Conservation (phyloP, 1,140 invertebrate genomes). For the Panagrolaimus sp. region DNA sequence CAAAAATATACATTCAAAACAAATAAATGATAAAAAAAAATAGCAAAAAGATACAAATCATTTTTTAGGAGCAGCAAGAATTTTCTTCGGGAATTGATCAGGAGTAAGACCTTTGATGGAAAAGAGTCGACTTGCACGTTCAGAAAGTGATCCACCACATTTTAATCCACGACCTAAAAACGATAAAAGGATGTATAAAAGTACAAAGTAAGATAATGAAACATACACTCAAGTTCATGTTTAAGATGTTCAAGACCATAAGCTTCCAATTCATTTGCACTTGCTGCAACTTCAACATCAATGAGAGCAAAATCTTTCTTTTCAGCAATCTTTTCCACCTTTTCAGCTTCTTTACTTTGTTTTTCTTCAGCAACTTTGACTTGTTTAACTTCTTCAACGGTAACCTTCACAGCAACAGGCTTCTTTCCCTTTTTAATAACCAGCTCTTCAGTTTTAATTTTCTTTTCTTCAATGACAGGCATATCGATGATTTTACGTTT, state of each 20-base stretch:
- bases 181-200: constrained; percentile 10
- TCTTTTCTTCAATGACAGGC: constrained; percentile 17
- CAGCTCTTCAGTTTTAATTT: neutral
- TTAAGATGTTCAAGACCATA: constrained; percentile 45
- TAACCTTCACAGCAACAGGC: constrained; percentile 2
- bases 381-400: constrained; percentile 13
- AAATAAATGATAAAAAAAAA: constrained; percentile 4
- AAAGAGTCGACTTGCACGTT: constrained; percentile 44
- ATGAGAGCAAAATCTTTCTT: constrained; percentile 25
- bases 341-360: neutral
- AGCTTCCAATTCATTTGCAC: constrained; percentile 31
- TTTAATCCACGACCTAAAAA: constrained; percentile 46
- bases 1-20: neutral
- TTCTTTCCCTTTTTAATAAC: neutral
- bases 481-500: constrained; percentile 18
- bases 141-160: constrained; percentile 42
- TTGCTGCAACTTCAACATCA: constrained; percentile 25
- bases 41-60: neutral
- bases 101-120: constrained; percentile 37
- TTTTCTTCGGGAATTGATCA: constrained; percentile 42
- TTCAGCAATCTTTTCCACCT: constrained; percentile 17
- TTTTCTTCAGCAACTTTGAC: constrained; percentile 7
- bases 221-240: constrained; percentile 42
- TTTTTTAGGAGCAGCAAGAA: constrained; percentile 23
- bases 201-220: constrained; percentile 9